Evolutionary conservation across 2,113 vertebrate species (phyloP), one percentile per base, ranked within the genome.

Genomic region (Eubucco bourcierii): DNA sequence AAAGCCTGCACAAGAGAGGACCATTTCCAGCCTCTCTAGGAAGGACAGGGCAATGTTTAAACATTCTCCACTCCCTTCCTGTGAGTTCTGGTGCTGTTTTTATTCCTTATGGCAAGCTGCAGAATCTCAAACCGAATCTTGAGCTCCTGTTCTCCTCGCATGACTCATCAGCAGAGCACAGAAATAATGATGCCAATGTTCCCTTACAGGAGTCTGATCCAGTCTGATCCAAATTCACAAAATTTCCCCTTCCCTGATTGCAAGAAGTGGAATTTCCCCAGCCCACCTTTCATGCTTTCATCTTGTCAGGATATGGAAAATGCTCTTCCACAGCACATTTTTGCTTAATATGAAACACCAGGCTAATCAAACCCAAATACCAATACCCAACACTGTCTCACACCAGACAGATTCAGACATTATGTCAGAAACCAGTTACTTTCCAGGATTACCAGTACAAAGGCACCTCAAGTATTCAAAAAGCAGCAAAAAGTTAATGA

Each of bases 41-140:
- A 97, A 91, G 81, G 84, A 96, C 82, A 95, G 88, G 77, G 89
- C 81, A 96, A 96, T 79, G 41, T 53, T 94, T 65, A 68, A 76
- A 96, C 53, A 87, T 52, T 12, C 47, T 17, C 87, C 72, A 13
- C 61, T 81, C 90, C 73, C 77, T 94, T 95, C 90, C 93, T 90
- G 70, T 61, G 55, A 87, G 78, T 80, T 34, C 77, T 29, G 72
- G 14, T 0, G 0, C 10, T 82, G 33, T 15, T 87, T 61, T 52
- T 37, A 33, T 50, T 82, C 82, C 65, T 90, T 74, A 77, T 74
- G 84, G 80, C 60, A 37, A 50, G 63, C 75, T 94, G 75, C 67
- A 70, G 79, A 66, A 95, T 87, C 81, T 89, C 92, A 91, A 77
- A 55, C 33, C 7, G 37, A 11, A 87, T 72, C 60, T 31, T 28